A percentile compares a stretch with the other conserved stretches of the same genome.
phyloP scores from a whole-genome alignment of 1,140 invertebrate genomes.

The Drosophila lini region DNA sequence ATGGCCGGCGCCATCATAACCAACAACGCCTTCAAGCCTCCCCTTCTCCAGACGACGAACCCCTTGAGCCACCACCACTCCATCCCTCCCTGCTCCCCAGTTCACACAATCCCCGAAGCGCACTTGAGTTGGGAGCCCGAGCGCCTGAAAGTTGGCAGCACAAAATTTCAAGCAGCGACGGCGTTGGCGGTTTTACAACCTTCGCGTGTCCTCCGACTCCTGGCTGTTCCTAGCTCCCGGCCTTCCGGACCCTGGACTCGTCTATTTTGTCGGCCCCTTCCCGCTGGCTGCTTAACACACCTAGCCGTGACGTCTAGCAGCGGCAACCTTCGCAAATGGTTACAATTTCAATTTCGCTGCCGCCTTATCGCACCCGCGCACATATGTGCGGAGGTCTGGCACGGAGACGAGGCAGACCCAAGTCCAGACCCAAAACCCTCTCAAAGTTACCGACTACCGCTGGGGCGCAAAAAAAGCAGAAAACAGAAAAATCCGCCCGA shows the following conservation, averaged over 20 bases:
- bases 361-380: conserved; percentile 79
- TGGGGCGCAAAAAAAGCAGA: conserved; percentile 61
- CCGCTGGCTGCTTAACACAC: conserved; percentile 58
- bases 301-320: conserved; percentile 59
- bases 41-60: neutral
- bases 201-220: conserved; percentile 59
- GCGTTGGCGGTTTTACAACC: conserved; percentile 78
- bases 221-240: neutral
- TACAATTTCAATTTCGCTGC: conserved; percentile 81
- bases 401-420: conserved; percentile 4
- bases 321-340: conserved; percentile 79
- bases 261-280: conserved; percentile 32
- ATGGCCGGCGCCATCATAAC: conserved; percentile 76
- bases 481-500: conserved; percentile 28
- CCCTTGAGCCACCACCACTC: neutral
- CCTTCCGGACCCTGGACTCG: conserved; percentile 9
- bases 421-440: conserved; percentile 43
- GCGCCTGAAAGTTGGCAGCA: conserved; percentile 74
- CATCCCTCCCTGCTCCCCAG: neutral
- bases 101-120: conserved; percentile 63
- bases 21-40: conserved; percentile 58
- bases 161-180: conserved; percentile 68
- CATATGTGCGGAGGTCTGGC: conserved; percentile 52
- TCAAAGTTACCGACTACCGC: conserved; percentile 76
- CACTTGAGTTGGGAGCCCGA: conserved; percentile 72